Base-by-base conservation (phyloP, 2,888 invertebrate genomes). In the Cantharis rustica region DNA sequence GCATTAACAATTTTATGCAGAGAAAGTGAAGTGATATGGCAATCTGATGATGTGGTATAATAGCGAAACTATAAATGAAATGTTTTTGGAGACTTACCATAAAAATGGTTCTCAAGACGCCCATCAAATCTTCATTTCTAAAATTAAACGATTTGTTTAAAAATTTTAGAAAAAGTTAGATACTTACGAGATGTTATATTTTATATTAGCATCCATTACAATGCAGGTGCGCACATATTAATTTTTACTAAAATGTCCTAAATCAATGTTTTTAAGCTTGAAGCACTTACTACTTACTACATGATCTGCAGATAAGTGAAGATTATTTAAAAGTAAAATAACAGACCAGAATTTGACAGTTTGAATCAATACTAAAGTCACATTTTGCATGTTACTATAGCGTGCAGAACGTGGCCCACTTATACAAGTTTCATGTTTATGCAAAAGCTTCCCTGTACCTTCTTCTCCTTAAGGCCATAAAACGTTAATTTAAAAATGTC, bases 311-410 rank as follows among this genome's bases (percentile, higher is more conserved):
- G 26, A 23, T 17, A 16, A 16, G 70, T 17, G 68, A 47, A 68
- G 73, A 71, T 75, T 75, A 77, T 26, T 70, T 70, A 71, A 71
- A 75, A 71, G 66, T 68, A 13, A 61, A 71, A 61, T 66, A 23
- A 73, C 68, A 73, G 72, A 69, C 71, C 69, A 76, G 75, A 80
- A 80, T 80, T 81, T 81, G 80, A 81, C 80, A 81, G 71, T 68
- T 77, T 70, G 31, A 79, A 81, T 81, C 81, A 76, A 81, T 81
- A 76, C 72, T 73, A 79, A 80, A 80, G 81, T 81, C 80, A 81
- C 76, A 79, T 80, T 80, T 78, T 75, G 79, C 77, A 75, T 79
- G 79, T 78, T 75, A 70, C 75, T 72, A 73, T 78, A 71, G 77
- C 77, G 77, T 77, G 77, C 69, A 77, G 31, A 73, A 74, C 79